Evolutionary conservation across 2,797 vertebrate genomes (phyloP).

Genomic region (Margarornis squamiger): DNA sequence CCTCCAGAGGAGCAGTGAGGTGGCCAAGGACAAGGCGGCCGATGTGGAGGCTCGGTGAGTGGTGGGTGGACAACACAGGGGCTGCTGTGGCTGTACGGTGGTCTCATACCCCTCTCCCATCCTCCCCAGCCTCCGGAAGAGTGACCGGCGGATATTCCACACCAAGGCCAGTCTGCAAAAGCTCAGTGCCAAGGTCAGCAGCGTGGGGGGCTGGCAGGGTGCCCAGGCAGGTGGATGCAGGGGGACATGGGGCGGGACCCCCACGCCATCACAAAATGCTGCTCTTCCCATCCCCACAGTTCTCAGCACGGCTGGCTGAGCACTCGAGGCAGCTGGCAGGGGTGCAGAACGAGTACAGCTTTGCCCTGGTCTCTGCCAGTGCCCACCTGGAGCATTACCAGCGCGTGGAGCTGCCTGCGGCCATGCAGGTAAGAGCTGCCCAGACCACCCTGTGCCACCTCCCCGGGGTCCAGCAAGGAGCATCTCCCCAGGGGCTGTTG

Average conservation of each 20-base stretch:
- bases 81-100: fast-evolving
- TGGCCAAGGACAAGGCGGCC: slow-evolving; percentile 84
- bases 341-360: slow-evolving; percentile 85
- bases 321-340: slow-evolving; percentile 80
- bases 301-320: slow-evolving; percentile 79
- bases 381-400: slow-evolving; percentile 85
- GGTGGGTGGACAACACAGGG: fast-evolving
- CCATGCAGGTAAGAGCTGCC: slow-evolving; percentile 80
- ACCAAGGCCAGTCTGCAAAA: slow-evolving; percentile 86
- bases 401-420: slow-evolving; percentile 73
- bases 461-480: fast-evolving
- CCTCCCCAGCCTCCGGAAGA: slow-evolving; percentile 79
- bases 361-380: slow-evolving; percentile 80
- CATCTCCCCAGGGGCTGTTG: fast-evolving
- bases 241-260: fast-evolving
- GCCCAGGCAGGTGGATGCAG: fast-evolving
- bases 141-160: slow-evolving; percentile 87
- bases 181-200: slow-evolving; percentile 83
- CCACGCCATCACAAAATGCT: fast-evolving
- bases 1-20: slow-evolving; percentile 78
- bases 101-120: not conserved
- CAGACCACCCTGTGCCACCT: fast-evolving
- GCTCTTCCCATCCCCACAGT: slow-evolving; percentile 48
- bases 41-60: slow-evolving; percentile 84
- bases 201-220: fast-evolving